These are phyloP conservation scores for Scaptomyza flava DNA, from an alignment of 2,888 invertebrate genomes.

Conservation along the genomic window DNA sequence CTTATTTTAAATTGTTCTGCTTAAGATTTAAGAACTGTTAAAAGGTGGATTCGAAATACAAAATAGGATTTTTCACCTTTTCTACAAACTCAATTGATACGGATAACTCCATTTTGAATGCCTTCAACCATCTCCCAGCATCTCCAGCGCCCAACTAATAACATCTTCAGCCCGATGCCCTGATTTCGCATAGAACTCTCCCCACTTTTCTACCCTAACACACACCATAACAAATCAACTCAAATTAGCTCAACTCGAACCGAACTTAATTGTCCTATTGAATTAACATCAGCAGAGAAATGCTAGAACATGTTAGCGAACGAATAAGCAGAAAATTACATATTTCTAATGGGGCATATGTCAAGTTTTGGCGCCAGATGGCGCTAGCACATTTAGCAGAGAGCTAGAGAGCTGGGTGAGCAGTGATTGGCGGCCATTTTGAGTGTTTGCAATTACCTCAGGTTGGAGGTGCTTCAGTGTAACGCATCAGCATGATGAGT, in stretches of 20 bases:
- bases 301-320: background rate
- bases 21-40: background rate
- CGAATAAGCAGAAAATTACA: background rate
- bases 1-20: no score
- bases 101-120: no score
- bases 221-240: background rate
- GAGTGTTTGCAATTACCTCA: conserved; percentile 43
- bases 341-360: background rate
- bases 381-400: conserved; percentile 44
- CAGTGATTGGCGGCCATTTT: conserved; percentile 50
- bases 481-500: conserved; percentile 56
- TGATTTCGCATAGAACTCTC: no score
- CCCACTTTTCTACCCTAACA: background rate
- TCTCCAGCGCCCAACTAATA: no score
- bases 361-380: conserved; percentile 46
- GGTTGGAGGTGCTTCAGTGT: conserved; percentile 35
- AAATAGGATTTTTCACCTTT: no score
- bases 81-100: no score
- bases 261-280: background rate
- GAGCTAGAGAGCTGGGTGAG: conserved; percentile 3
- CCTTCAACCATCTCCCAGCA: no score
- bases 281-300: background rate
- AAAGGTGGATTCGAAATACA: no score
- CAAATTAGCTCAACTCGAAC: background rate
- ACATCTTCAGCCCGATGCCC: no score